A percentile compares a stretch with the other conserved stretches of the same genome.
phyloP scores from a whole-genome alignment of 2,888 invertebrate species.

The Coecobrya sp. region DNA sequence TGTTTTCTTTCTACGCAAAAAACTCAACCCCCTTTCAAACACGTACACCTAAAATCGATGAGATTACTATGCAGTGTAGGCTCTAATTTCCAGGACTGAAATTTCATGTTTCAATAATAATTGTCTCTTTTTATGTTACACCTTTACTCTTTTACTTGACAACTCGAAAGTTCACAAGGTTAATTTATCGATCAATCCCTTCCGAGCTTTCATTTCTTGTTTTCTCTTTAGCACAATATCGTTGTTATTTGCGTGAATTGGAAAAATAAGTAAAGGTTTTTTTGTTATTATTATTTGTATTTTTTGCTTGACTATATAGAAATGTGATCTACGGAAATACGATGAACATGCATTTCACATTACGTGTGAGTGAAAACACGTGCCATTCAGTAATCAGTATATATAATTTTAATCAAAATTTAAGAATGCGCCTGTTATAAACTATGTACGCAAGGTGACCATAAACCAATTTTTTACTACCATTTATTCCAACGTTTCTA shows the following conservation, averaged over 20 bases:
- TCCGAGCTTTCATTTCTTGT: conserved; percentile 8
- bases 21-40: conserved; percentile 19
- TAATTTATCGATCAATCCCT: background rate
- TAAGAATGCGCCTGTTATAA: background rate
- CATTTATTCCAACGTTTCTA: background rate
- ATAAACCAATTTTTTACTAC: background rate
- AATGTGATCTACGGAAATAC: conserved; percentile 61
- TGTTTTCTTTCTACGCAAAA: background rate
- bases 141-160: background rate
- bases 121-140: background rate
- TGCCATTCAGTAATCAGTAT: conserved; percentile 69
- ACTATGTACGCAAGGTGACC: background rate
- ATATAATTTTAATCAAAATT: background rate
- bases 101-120: background rate
- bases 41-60: background rate
- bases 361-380: conserved; percentile 64
- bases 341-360: conserved; percentile 58
- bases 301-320: conserved; percentile 30
- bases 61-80: conserved; percentile 17
- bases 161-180: background rate
- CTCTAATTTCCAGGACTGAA: background rate
- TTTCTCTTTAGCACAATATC: conserved; percentile 1
- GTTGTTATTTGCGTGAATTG: conserved; percentile 7
- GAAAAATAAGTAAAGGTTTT: background rate
- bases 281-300: background rate